phyloP scores from a whole-genome alignment of 2,888 invertebrate species.

The Strigamia crassipes region DNA sequence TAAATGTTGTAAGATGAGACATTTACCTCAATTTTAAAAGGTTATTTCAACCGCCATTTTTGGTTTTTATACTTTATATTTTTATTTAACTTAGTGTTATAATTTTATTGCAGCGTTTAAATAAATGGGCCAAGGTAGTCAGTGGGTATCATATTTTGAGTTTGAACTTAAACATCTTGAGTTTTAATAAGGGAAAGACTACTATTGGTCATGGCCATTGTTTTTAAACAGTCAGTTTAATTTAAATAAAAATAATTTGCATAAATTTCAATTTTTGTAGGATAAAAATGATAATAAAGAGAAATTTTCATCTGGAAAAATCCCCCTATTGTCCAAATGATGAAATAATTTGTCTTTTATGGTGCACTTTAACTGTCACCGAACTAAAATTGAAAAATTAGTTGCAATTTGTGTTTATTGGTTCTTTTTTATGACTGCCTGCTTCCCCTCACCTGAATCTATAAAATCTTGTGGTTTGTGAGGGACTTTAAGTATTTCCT shows the following conservation, averaged over 20 bases:
- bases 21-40: not conserved
- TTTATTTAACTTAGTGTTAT: not conserved
- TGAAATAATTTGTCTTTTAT: not conserved
- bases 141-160: not conserved
- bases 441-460: not conserved
- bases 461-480: not conserved
- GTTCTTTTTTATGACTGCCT: not conserved
- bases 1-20: not conserved
- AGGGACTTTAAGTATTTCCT: not conserved
- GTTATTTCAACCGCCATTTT: not conserved
- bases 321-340: not conserved
- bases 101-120: not conserved
- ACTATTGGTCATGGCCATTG: not conserved
- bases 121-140: conserved; percentile 23
- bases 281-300: no score
- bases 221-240: no score
- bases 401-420: not conserved
- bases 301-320: not conserved
- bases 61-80: not conserved
- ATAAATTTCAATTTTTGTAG: no score
- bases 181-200: not conserved
- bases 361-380: not conserved
- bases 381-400: not conserved
- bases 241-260: no score
- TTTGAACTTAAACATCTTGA: not conserved